phyloP scores from a whole-genome alignment of 2,113 vertebrate species.

The Xyrauchen texanus region DNA sequence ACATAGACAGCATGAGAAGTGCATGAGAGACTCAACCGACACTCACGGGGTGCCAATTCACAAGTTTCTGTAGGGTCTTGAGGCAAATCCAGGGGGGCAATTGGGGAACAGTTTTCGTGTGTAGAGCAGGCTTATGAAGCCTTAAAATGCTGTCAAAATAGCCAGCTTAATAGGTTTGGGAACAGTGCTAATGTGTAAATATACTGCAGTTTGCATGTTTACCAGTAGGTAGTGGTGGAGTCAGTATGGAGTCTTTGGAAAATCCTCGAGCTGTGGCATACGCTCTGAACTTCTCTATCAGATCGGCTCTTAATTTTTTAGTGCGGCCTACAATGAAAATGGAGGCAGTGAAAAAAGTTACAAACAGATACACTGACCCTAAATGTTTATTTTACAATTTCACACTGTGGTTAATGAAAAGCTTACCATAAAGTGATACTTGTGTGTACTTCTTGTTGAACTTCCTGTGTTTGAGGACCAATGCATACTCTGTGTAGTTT shows the following conservation, averaged over 20 bases:
- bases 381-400: background rate
- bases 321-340: conserved; percentile 63
- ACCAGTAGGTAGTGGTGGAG: conserved; percentile 66
- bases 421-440: conserved; percentile 75
- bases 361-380: background rate
- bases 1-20: too few relatives aligned
- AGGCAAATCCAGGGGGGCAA: too few relatives aligned
- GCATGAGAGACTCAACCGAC: too few relatives aligned
- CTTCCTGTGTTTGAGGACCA: conserved; percentile 76
- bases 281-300: conserved; percentile 69
- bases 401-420: too few relatives aligned
- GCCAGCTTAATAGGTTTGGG: too few relatives aligned
- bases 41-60: too few relatives aligned
- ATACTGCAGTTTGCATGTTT: conserved; percentile 17
- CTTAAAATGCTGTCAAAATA: too few relatives aligned
- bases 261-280: conserved; percentile 66
- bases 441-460: conserved; percentile 74
- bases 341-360: background rate
- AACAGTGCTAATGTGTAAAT: too few relatives aligned
- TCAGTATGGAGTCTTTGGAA: conserved; percentile 70
- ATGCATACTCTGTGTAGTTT: conserved; percentile 65
- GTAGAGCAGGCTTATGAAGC: too few relatives aligned
- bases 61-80: too few relatives aligned
- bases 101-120: too few relatives aligned
- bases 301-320: conserved; percentile 52